Evolutionary conservation across 2,113 vertebrate genomes (phyloP).

Genomic region (Etheostoma cragini): DNA sequence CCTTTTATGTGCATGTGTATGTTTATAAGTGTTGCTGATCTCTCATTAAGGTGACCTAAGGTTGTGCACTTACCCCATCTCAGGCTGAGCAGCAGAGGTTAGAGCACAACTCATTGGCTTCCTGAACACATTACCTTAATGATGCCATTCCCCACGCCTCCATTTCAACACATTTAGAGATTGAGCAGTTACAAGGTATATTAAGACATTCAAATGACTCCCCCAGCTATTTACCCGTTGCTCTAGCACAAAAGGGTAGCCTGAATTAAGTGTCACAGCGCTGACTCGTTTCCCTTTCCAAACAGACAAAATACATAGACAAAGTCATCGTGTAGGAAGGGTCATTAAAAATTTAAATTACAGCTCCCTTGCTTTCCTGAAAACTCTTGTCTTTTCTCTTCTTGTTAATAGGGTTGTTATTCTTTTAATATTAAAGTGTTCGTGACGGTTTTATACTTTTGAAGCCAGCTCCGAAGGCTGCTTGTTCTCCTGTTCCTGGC

Average conservation of each 20-base stretch:
- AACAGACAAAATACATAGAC: constrained; percentile 70
- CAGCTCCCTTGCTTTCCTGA: constrained; percentile 60
- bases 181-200: constrained; percentile 65
- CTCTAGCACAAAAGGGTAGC: constrained; percentile 63
- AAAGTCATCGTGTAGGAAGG: constrained; percentile 61
- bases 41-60: constrained; percentile 76
- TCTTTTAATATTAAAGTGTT: constrained; percentile 77
- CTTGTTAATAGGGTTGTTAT: constrained; percentile 75
- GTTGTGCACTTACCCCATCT: constrained; percentile 69
- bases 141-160: constrained; percentile 74
- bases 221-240: constrained; percentile 67
- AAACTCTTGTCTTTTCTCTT: constrained; percentile 63
- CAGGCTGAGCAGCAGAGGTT: constrained; percentile 72
- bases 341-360: constrained; percentile 82
- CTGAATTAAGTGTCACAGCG: constrained; percentile 65
- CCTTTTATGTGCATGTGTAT: constrained; percentile 50
- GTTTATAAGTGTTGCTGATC: constrained; percentile 52
- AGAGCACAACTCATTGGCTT: constrained; percentile 70
- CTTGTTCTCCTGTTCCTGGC: constrained; percentile 56
- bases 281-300: constrained; percentile 60
- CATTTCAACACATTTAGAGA: constrained; percentile 71
- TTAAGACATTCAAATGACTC: constrained; percentile 79
- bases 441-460: constrained; percentile 57
- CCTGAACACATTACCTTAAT: constrained; percentile 80
- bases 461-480: constrained; percentile 49